Evolutionary conservation across 2,797 vertebrate genomes (phyloP).

Genomic region (Premnoplex brunnescens): DNA sequence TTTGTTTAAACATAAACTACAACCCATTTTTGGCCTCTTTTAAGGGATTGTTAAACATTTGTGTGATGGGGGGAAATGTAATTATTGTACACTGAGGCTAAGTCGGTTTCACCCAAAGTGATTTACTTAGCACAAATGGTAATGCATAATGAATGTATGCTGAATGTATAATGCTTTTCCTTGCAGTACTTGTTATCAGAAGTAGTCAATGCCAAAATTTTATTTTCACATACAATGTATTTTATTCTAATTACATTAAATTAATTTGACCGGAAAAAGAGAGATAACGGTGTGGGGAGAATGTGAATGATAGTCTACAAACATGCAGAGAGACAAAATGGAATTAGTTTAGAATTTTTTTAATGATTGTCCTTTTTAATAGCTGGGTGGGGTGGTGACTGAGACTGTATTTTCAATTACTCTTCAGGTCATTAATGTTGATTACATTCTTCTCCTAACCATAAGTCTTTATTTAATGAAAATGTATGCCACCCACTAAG

Average conservation of each 20-base stretch:
- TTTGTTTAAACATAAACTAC: neutral
- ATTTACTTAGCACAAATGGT: neutral
- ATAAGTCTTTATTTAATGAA: slow-evolving; percentile 76
- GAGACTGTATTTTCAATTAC: slow-evolving; percentile 70
- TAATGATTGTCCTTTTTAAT: slow-evolving; percentile 59
- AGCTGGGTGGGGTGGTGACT: slow-evolving; percentile 51
- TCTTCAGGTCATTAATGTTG: slow-evolving; percentile 74
- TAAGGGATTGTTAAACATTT: neutral
- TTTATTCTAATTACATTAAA: slow-evolving; percentile 46
- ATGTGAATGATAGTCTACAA: slow-evolving; percentile 33
- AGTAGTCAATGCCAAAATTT: neutral
- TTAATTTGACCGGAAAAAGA: slow-evolving; percentile 29
- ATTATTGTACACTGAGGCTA: neutral
- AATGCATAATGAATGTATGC: neutral
- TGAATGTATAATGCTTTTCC: neutral
- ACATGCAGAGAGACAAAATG: slow-evolving; percentile 21
- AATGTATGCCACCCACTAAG: slow-evolving; percentile 72
- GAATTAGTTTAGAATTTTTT: slow-evolving; percentile 38
- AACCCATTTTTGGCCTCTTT: neutral
- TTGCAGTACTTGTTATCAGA: neutral
- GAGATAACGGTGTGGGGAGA: neutral
- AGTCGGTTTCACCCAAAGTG: neutral
- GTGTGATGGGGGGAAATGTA: neutral
- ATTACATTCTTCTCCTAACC: slow-evolving; percentile 72
- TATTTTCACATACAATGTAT: slow-evolving; percentile 1